A percentile compares a stretch with the other conserved stretches of the same genome.
Conservation (phyloP, 2,113 vertebrate genomes). For the Lipotes vexillifer region DNA sequence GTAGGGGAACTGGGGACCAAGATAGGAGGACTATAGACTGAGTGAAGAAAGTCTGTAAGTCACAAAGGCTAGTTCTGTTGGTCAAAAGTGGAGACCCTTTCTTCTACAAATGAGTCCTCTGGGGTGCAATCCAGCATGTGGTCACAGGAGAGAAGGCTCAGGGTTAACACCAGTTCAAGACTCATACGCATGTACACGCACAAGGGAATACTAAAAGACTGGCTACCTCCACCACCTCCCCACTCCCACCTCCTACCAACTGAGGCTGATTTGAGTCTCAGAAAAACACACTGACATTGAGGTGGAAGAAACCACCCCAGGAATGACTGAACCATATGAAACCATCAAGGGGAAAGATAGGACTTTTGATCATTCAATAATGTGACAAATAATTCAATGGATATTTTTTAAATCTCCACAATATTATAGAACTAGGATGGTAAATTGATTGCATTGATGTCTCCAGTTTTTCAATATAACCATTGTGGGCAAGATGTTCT, state of each 20-base stretch:
- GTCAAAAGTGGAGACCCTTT: background rate
- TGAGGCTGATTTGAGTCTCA: background rate
- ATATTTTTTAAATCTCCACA: background rate
- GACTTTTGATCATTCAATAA: background rate
- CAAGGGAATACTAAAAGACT: background rate
- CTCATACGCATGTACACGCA: background rate
- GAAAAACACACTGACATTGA: background rate
- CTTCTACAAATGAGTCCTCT: background rate
- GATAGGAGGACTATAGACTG: background rate
- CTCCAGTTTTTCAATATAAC: background rate
- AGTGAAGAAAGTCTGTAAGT: background rate
- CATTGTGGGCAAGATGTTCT: background rate
- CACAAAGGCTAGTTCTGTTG: background rate
- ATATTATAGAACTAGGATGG: background rate
- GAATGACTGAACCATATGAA: background rate
- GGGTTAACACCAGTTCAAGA: background rate
- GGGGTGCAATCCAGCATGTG: background rate
- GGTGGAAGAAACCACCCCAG: background rate
- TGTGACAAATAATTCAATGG: background rate
- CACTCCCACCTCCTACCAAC: background rate
- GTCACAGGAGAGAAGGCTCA: background rate
- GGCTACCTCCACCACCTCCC: background rate
- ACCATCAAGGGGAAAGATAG: background rate
- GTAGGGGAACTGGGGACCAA: background rate
- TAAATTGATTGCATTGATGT: background rate